These are phyloP conservation scores for Forbesichthys agassizii DNA, from an alignment of 2,113 vertebrate species.

Conservation along the genomic window DNA sequence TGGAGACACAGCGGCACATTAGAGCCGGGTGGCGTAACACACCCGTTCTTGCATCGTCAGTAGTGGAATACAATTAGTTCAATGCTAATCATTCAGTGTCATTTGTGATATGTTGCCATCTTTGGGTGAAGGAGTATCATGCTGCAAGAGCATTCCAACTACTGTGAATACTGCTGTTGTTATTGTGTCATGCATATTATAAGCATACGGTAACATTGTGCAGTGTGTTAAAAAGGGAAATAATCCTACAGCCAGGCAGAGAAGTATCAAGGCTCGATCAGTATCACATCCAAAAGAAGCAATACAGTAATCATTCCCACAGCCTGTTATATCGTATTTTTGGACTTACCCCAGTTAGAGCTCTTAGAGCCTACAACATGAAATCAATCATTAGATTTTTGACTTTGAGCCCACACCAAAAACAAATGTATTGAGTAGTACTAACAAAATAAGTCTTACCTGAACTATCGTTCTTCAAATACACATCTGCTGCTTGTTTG, in stretches of 20 bases:
- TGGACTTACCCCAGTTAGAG: slow-evolving; percentile 74
- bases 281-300: slow-evolving; percentile 15
- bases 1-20: slow-evolving; percentile 49
- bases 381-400: slow-evolving; percentile 60
- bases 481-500: slow-evolving; percentile 90
- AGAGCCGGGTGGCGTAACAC: neutral
- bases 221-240: slow-evolving; percentile 20
- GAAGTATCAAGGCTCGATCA: slow-evolving; percentile 21
- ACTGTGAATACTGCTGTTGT: slow-evolving; percentile 9
- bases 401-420: slow-evolving; percentile 26
- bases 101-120: neutral
- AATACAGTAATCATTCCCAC: neutral
- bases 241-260: slow-evolving; percentile 24
- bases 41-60: neutral
- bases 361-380: slow-evolving; percentile 74
- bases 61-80: neutral
- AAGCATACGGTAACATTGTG: neutral
- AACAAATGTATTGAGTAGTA: neutral
- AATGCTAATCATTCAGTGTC: slow-evolving; percentile 3
- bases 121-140: slow-evolving; percentile 37
- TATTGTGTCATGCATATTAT: slow-evolving; percentile 48
- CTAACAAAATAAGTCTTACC: slow-evolving; percentile 75
- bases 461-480: slow-evolving; percentile 90
- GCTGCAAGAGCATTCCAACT: slow-evolving; percentile 43
- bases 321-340: slow-evolving; percentile 27